Evolutionary conservation across 2,113 vertebrate genomes (phyloP).

Genomic region (Neodontobutis hainanensis): DNA sequence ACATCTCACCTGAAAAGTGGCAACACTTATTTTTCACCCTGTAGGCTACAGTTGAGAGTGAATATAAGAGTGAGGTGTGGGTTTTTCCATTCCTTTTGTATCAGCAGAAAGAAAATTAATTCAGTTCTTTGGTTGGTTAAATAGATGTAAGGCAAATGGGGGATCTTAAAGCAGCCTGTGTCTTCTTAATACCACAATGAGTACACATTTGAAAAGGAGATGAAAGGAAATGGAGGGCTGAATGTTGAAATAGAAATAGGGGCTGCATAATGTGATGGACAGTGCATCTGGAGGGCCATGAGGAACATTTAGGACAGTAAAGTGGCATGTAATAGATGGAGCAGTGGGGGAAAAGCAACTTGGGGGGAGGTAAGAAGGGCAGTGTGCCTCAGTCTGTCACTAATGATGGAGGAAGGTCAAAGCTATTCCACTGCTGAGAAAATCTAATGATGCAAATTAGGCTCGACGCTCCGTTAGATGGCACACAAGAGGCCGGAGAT

Average conservation of each 20-base stretch:
- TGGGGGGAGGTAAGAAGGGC: conserved; percentile 21
- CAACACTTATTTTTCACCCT: conserved; percentile 20
- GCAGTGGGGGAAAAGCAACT: conserved; percentile 1
- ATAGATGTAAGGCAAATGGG: conserved; percentile 42
- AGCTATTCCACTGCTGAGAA: conserved; percentile 59
- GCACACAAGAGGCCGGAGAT: conserved; percentile 31
- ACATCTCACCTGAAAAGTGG: conserved; percentile 54
- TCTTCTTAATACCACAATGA: conserved; percentile 18
- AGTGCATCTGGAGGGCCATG: conserved; percentile 27
- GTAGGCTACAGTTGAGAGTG: conserved; percentile 3
- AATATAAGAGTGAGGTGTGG: conserved; percentile 8
- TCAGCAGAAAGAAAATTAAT: conserved; percentile 46
- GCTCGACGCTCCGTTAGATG: conserved; percentile 41
- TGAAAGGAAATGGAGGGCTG: conserved; percentile 28
- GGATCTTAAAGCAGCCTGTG: conserved; percentile 30
- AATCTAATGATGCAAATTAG: conserved; percentile 74
- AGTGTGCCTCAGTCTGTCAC: conserved; percentile 47
- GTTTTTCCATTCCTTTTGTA: conserved; percentile 22
- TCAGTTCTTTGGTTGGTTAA: conserved; percentile 52
- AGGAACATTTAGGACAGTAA: conserved; percentile 43
- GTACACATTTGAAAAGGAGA: conserved; percentile 6
- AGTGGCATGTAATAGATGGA: conserved; percentile 43
- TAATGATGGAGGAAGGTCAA: conserved; percentile 74
- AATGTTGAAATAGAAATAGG: conserved; percentile 32
- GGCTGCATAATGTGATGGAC: conserved; percentile 31